Evolutionary conservation across 2,113 vertebrate genomes (phyloP).

Genomic region (Corydoras maculifer): DNA sequence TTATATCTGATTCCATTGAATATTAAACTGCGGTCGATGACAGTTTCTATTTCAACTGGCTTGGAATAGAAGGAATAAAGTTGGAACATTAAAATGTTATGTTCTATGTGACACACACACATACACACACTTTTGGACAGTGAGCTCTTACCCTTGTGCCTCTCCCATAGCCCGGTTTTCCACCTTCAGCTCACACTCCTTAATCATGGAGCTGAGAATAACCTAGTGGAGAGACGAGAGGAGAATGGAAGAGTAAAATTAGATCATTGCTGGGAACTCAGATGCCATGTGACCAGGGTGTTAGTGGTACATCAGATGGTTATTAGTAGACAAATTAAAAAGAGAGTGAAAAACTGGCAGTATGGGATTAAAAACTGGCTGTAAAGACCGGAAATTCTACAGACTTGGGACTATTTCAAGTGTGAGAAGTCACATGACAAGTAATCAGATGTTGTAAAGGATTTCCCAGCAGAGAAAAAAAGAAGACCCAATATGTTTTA

Average conservation of each 20-base stretch:
- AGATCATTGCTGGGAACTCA: constrained; percentile 33
- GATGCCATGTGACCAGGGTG: constrained; percentile 28
- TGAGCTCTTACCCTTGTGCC: constrained; percentile 81
- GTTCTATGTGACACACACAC: not conserved
- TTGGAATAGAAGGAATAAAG: no score
- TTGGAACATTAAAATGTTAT: not conserved
- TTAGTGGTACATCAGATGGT: constrained; percentile 50
- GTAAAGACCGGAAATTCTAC: no score
- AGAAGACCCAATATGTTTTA: no score
- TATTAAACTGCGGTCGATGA: not conserved
- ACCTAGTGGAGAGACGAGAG: constrained; percentile 67
- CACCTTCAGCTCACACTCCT: constrained; percentile 97
- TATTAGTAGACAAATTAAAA: constrained; percentile 51
- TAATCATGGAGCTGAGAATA: constrained; percentile 98
- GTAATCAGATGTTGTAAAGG: no score
- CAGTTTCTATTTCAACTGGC: no score
- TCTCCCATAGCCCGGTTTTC: constrained; percentile 93
- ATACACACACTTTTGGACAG: not conserved
- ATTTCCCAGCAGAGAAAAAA: no score
- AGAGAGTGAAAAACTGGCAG: no score
- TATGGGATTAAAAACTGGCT: no score
- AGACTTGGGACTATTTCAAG: no score
- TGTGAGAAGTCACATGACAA: no score
- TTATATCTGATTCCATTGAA: not conserved
- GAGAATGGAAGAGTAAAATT: constrained; percentile 29